A percentile compares a stretch with the other conserved stretches of the same genome.
Conservation (phyloP, 2,113 vertebrate genomes). For the Cochlearius cochlearius region DNA sequence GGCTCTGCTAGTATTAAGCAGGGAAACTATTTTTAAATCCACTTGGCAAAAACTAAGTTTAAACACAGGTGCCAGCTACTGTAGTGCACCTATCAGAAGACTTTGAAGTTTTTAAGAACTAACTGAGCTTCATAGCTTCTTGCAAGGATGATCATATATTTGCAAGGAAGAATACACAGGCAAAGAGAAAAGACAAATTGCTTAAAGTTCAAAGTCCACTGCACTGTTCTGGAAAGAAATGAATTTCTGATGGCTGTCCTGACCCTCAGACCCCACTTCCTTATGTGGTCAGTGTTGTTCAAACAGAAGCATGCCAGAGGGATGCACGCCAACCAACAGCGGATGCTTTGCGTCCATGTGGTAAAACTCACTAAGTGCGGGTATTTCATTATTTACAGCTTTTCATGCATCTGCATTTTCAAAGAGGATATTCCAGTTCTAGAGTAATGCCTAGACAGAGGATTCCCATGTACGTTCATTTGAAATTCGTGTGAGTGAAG, state of each 20-base stretch:
- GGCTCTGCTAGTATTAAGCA: background rate
- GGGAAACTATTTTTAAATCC: background rate
- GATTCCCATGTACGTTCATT: background rate
- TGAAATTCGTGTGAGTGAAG: background rate
- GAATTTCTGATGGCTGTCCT: background rate
- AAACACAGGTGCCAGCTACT: background rate
- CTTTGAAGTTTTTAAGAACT: background rate
- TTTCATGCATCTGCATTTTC: background rate
- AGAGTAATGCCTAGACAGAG: background rate
- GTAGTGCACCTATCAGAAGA: background rate
- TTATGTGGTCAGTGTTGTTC: background rate
- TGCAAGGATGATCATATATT: background rate
- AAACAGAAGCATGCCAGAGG: background rate
- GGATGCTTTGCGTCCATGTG: background rate
- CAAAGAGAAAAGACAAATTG: background rate
- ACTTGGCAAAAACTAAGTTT: background rate
- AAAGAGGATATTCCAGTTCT: background rate
- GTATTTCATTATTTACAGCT: slow-evolving; percentile 31
- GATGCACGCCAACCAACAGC: background rate
- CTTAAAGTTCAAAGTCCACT: background rate
- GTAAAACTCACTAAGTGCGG: background rate
- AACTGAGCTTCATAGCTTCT: background rate
- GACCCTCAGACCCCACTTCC: background rate
- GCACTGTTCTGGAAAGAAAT: background rate
- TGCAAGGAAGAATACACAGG: background rate